Percentiles rank a stretch among this genome's conserved stretches.
Evolutionary conservation across 2,888 invertebrate genomes (phyloP).

Genomic region (Melanotus villosus): DNA sequence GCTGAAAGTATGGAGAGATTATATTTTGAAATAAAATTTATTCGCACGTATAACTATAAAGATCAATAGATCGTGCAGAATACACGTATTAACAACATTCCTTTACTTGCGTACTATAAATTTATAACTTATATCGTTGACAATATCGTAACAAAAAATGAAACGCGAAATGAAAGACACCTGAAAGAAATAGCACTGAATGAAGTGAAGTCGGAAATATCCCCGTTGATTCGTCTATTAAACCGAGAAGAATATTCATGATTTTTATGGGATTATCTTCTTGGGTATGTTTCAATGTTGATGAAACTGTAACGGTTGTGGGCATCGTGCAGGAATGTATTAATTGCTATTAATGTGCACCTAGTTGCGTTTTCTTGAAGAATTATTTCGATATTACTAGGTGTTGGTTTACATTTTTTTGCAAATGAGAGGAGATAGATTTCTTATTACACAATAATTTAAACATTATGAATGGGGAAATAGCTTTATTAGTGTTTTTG

Average conservation of each 20-base stretch:
- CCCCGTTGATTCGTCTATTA: not conserved
- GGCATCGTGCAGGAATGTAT: conserved; percentile 14
- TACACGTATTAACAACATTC: conserved; percentile 60
- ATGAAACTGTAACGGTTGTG: conserved; percentile 1
- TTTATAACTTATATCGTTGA: conserved; percentile 22
- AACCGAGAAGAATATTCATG: not conserved
- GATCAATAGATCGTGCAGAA: conserved; percentile 59
- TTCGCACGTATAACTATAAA: conserved; percentile 55
- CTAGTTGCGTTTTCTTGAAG: not conserved
- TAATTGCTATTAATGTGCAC: conserved; percentile 3
- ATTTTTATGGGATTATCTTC: not conserved
- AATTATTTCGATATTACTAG: not conserved
- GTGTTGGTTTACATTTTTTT: not conserved
- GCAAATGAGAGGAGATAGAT: too few species aligned
- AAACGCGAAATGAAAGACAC: not conserved
- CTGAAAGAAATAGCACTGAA: too few species aligned
- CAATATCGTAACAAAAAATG: conserved; percentile 13
- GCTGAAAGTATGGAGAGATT: conserved; percentile 54
- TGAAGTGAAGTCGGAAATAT: too few species aligned
- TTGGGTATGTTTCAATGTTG: not conserved
- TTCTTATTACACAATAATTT: too few species aligned
- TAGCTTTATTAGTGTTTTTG: too few species aligned
- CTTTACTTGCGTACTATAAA: conserved; percentile 53
- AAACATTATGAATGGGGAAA: too few species aligned
- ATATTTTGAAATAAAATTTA: conserved; percentile 58